phyloP scores from a whole-genome alignment of 2,113 vertebrate species.

The Aramus guarauna region DNA sequence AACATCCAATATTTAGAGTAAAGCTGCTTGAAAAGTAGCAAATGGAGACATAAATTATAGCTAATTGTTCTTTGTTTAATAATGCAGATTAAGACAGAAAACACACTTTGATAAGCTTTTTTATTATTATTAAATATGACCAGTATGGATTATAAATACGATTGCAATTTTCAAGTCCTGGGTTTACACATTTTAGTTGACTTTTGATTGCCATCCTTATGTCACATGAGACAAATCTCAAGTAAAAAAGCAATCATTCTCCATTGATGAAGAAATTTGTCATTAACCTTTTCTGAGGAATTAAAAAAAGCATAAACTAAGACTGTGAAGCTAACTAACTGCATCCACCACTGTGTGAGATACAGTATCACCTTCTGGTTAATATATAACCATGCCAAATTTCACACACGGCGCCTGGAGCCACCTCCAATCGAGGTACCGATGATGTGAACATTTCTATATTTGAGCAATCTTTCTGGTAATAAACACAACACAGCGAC shows the following conservation, averaged over 20 bases:
- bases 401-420: fast-evolving
- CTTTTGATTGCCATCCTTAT: background rate
- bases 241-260: background rate
- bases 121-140: background rate
- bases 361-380: background rate
- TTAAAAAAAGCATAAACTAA: background rate
- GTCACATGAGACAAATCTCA: background rate
- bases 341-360: background rate
- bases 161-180: background rate
- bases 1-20: background rate
- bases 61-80: background rate
- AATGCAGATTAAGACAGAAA: background rate
- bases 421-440: background rate
- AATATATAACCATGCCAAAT: background rate
- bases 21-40: background rate
- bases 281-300: background rate
- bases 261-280: background rate
- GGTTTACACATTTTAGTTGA: background rate
- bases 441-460: background rate
- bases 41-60: background rate
- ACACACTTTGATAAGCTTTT: background rate
- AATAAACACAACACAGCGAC: background rate
- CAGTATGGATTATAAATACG: background rate
- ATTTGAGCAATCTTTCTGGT: background rate
- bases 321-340: background rate